Base-by-base conservation (phyloP, 2,888 invertebrate species). In the Pollenia labialis region DNA sequence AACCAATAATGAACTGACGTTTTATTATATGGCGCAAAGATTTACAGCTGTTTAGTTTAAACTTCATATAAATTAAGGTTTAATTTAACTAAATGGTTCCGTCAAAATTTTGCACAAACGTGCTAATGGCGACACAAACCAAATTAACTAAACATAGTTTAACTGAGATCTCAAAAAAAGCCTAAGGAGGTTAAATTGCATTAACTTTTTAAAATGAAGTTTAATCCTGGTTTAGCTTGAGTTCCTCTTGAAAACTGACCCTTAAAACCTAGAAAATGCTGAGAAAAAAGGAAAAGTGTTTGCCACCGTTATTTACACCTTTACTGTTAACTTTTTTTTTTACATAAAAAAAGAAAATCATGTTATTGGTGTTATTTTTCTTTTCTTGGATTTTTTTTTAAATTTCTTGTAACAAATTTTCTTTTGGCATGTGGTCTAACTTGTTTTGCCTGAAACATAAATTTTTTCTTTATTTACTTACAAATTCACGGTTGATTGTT, bases 391-490 rank as follows among this genome's bases (percentile, higher is more conserved):
- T 23, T 76, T 77, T 74, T 69, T 58, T 77, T 76, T 77, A 69
- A 77, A 81, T 68, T 83, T 69, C 50, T 77, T 66, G 79, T 83
- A 60, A 48, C 54, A 82, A 50, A 83, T 83, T 80, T 88, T 85
- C 58, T 88, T 88, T 87, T 89, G 92, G 91, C 91, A 91, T 91
- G 92, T 89, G 90, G 92, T 91, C 89, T 89, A 91, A 91, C 91
- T 89, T 89, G 92, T 91, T 91, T 90, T 88, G 58, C 81, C 75
- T 87, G 87, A 88, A 87, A 88, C 69, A 79, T 60, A 60, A 48
- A 56, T 74, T 77, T 23, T 68, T 74, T 54, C 52, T 48, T 16
- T 14, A 48, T 46, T 23, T 72, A 8, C 32, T 71, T 44, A 60
- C 52, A 84, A 74, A 79, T 84, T 84, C 84, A 84, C 66, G 84